Conservation (phyloP, 2,113 vertebrate species). For the Oncorhynchus mykiss region DNA sequence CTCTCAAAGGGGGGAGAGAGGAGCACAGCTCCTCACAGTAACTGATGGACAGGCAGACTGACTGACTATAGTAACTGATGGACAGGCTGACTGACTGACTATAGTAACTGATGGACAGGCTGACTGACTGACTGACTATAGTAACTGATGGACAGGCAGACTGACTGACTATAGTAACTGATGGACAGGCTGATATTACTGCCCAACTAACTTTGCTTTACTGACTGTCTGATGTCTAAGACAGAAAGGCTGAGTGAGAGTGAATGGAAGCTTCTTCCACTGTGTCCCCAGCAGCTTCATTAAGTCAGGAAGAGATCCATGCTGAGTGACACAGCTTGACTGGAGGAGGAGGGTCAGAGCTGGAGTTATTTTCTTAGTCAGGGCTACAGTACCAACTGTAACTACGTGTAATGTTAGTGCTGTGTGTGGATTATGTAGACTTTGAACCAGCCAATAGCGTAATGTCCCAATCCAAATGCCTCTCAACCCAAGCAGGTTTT, state of each 20-base stretch:
- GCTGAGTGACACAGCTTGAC: neutral
- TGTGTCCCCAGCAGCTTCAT: neutral
- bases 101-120: no score
- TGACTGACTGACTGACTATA: no score
- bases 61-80: conserved; percentile 12
- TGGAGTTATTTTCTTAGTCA: neutral
- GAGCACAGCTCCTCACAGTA: conserved; percentile 44
- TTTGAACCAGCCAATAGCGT: no score
- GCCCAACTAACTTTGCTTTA: neutral
- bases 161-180: no score
- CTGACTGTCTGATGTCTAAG: neutral
- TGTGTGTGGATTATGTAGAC: no score
- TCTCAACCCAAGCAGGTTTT: no score
- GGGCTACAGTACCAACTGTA: neutral
- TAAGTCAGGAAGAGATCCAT: neutral
- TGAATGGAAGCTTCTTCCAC: neutral
- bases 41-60: conserved; percentile 2
- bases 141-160: no score
- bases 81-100: conserved; percentile 23
- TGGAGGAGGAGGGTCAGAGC: neutral
- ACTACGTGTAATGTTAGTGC: no score
- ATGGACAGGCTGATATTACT: neutral
- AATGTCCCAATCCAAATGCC: no score
- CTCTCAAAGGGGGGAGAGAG: conserved; percentile 31
- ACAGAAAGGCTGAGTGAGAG: neutral